Conservation (phyloP, 1,140 invertebrate genomes). For the Holcopasites calliopsidis region DNA sequence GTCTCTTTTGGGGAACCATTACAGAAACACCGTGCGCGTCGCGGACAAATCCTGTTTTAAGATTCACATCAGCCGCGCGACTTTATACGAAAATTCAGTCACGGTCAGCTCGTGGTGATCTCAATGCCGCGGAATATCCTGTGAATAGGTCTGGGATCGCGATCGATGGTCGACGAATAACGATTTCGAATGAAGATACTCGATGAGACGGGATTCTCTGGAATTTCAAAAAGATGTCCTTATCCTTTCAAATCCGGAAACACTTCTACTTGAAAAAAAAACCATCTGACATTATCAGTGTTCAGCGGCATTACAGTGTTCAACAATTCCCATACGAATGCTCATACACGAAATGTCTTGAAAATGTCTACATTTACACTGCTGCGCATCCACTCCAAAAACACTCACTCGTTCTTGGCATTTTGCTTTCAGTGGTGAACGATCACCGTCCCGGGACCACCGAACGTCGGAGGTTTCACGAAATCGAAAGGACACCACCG, state of each 20-base stretch:
- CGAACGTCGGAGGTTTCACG: not conserved
- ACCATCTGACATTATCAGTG: too few species aligned
- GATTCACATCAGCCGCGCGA: not conserved
- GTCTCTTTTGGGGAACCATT: too few species aligned
- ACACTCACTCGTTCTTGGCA: not conserved
- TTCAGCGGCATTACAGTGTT: too few species aligned
- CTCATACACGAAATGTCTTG: too few species aligned
- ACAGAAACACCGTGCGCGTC: too few species aligned
- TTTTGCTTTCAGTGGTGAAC: slow-evolving; percentile 9
- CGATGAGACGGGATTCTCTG: not conserved
- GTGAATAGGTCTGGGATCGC: not conserved
- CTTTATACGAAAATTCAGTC: slow-evolving; percentile 5
- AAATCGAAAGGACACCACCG: not conserved
- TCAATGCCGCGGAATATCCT: not conserved
- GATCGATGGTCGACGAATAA: slow-evolving; percentile 19
- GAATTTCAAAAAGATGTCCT: not conserved
- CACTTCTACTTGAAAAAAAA: too few species aligned
- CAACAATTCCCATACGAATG: not conserved
- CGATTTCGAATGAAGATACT: too few species aligned
- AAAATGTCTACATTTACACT: not conserved
- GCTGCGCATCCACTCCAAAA: not conserved
- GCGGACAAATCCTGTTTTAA: too few species aligned
- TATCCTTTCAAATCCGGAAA: not conserved
- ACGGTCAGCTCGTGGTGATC: slow-evolving; percentile 6
- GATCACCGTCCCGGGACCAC: not conserved